Evolutionary conservation across 2,888 invertebrate species (phyloP), one percentile per base, ranked within the genome.

Genomic region (Pseudoips prasinana): DNA sequence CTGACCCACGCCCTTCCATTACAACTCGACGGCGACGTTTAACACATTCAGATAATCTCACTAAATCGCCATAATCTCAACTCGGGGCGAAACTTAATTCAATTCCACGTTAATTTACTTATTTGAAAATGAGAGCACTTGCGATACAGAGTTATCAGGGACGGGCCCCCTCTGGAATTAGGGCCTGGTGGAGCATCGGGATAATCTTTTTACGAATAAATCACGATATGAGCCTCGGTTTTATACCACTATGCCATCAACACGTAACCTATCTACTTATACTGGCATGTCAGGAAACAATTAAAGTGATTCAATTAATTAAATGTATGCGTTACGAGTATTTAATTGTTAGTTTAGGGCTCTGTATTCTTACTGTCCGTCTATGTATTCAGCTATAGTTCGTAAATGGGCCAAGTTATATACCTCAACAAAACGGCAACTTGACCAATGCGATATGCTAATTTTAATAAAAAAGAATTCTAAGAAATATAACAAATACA

Each of bases 1-100:
- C 64, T 71, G 73, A 73, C 72, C 73, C 73, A 53, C 69, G 61
- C 73, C 75, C 76, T 68, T 71, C 71, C 72, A 70, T 78, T 71
- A 78, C 76, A 77, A 68, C 73, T 69, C 73, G 64, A 73, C 71
- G 66, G 72, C 73, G 64, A 73, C 79, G 73, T 74, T 83, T 77
- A 84, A 85, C 86, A 84, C 83, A 82, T 81, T 78, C 74, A 70
- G 76, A 78, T 87, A 85, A 86, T 86, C 84, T 82, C 72, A 71
- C 76, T 74, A 73, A 83, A 84, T 79, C 82, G 77, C 72, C 66
- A 72, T 83, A 83, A 85, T 84, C 85, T 79, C 70, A 66, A 71
- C 69, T 73, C 59, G 76, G 74, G 75, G 73, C 74, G 70, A 70
- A 76, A 81, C 74, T 78, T 78, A 80, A 86, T 84, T 86, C 78